phyloP scores from a whole-genome alignment of 2,888 invertebrate species.

The Apotomis capreana region DNA sequence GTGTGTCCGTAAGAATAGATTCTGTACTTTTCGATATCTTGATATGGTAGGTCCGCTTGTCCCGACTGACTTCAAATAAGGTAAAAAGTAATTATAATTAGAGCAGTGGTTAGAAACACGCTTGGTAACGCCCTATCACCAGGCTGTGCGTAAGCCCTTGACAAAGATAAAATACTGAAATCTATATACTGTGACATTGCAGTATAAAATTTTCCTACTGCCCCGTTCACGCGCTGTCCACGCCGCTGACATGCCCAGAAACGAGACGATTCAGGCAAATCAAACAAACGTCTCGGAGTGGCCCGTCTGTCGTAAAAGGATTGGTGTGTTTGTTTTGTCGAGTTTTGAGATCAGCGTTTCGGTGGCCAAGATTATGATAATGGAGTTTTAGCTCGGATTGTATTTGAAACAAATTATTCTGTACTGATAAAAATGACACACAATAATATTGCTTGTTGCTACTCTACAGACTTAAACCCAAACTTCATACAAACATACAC shows the following conservation, averaged over 20 bases:
- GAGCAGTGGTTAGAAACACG: no score
- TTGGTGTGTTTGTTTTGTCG: neutral
- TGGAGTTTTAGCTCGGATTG: neutral
- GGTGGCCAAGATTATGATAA: neutral
- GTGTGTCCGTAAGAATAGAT: no score
- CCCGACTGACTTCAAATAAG: no score
- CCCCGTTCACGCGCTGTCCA: constrained; percentile 16
- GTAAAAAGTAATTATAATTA: no score
- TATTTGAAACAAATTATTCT: neutral
- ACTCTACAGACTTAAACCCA: no score
- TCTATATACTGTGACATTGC: neutral
- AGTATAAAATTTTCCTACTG: constrained; percentile 9
- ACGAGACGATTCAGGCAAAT: neutral
- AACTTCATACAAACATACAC: no score
- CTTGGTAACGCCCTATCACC: no score
- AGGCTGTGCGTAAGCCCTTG: neutral
- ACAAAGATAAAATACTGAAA: constrained; percentile 3
- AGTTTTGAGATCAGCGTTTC: neutral
- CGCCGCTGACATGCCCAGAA: constrained; percentile 13
- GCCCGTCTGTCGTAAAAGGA: neutral
- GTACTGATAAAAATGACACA: neutral
- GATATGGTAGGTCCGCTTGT: no score
- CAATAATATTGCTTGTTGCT: no score
- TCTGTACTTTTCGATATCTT: no score
- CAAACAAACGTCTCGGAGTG: neutral